Evolutionary conservation across 2,113 vertebrate genomes (phyloP), one percentile per base, ranked within the genome.

Genomic region (Hirundichthys speculiger): DNA sequence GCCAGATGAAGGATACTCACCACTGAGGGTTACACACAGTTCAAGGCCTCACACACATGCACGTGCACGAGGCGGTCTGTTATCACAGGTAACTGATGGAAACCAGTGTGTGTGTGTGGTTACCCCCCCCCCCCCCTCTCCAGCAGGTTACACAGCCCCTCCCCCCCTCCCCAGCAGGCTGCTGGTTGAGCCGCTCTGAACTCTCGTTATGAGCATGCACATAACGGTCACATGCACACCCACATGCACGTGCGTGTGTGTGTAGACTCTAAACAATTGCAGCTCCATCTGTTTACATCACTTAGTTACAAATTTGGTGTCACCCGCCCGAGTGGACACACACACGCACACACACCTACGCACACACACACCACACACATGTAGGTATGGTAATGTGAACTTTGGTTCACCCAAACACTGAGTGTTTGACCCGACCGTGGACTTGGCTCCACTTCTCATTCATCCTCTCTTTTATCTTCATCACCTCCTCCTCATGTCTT

Each of bases 311-410:
- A 79, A 88, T 89, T 69, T 82, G 76, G 71, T 88, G 84, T 86
- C 88, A 89, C 59, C 52, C 78, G 75, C 75, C 58, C 68, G 55
- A 85, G 55, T 84, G 74, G 78, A 75, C 50, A 39, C 71, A 59
- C 38, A 62, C 53, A 21, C 55, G 59, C 47, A 39, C 61, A 46
- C 27, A 21, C 20, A 19, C 19, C 18, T 47, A 41, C 20, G 25
- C 60, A 38, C 41, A 38, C 64, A 72, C 57, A 70, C 59, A 46
- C 59, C 65, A 48, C 46, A 21, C 60, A 62, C 46, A 46, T 64
- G 62, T 50, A 47, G 25, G 43, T 87, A 98, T 98, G 96, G 91
- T 96, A 98, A 98, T 98, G 96, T 98, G 96, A 98, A 98, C 96
- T 93, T 86, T 87, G 92, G 90, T 97, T 98, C 96, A 97, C 96